Conservation (phyloP, 2,888 invertebrate genomes). For the Drosophila pseudotakahashii region DNA sequence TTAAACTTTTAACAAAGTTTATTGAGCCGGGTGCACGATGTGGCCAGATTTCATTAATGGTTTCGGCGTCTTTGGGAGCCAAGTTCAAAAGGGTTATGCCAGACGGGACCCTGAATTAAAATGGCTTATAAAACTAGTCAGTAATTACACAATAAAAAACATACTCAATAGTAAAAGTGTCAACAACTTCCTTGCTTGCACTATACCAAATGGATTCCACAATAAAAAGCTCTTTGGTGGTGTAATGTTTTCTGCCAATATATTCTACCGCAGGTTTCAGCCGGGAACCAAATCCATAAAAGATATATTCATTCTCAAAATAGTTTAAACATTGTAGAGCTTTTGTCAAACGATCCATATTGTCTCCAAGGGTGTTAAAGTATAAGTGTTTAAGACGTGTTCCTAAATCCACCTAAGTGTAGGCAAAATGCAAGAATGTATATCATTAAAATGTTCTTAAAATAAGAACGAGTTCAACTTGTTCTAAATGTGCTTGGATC, state of each 20-base stretch:
- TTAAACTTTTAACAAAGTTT: slow-evolving; percentile 60
- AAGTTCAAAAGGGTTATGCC: slow-evolving; percentile 61
- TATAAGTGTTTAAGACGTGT: slow-evolving; percentile 11
- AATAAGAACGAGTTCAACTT: too few species aligned
- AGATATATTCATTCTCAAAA: background rate
- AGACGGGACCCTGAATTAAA: slow-evolving; percentile 56
- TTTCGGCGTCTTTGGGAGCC: slow-evolving; percentile 53
- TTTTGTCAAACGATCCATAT: slow-evolving; percentile 55
- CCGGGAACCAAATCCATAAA: slow-evolving; percentile 57
- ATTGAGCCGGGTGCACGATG: slow-evolving; percentile 63
- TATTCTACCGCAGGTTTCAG: slow-evolving; percentile 50
- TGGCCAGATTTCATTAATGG: slow-evolving; percentile 76
- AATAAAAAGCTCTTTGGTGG: slow-evolving; percentile 3
- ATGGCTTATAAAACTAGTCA: too few species aligned
- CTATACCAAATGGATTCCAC: slow-evolving; percentile 63
- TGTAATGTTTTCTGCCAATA: slow-evolving; percentile 28
- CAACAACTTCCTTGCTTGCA: slow-evolving; percentile 58
- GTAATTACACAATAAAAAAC: slow-evolving; percentile 4
- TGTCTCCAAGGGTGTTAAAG: slow-evolving; percentile 71
- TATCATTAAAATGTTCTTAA: too few species aligned
- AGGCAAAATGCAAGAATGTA: too few species aligned
- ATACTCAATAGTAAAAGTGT: slow-evolving; percentile 67
- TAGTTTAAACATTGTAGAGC: slow-evolving; percentile 64
- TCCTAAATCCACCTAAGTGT: slow-evolving; percentile 17
- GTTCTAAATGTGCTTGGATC: too few species aligned